These are phyloP conservation scores for Polylopha cassiicola DNA, from an alignment of 2,888 invertebrate genomes.

Conservation along the genomic window DNA sequence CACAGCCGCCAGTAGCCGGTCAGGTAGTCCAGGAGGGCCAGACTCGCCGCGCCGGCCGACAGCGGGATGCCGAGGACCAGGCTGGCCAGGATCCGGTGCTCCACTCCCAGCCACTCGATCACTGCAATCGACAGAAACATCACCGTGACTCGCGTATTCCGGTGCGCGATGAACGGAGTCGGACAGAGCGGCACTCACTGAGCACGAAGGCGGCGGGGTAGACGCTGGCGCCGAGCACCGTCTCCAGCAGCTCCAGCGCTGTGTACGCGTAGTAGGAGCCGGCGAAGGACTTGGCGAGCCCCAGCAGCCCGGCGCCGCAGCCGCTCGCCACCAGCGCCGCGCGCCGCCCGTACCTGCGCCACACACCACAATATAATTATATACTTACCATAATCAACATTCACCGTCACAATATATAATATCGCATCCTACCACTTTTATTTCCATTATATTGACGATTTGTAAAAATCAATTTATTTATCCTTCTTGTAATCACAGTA, in stretches of 20 bases:
- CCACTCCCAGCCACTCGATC: conserved; percentile 87
- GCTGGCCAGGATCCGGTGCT: conserved; percentile 83
- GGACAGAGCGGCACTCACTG: too few relatives aligned
- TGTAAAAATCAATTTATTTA: too few relatives aligned
- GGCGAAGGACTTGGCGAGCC: conserved; percentile 75
- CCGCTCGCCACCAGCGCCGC: conserved; percentile 75
- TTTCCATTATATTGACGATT: too few relatives aligned
- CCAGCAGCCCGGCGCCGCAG: conserved; percentile 67
- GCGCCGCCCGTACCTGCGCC: conserved; percentile 82
- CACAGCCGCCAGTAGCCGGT: conserved; percentile 83
- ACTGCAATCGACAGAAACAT: conserved; percentile 61
- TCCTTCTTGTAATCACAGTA: too few relatives aligned
- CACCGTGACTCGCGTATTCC: too few relatives aligned
- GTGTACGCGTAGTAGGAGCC: conserved; percentile 72
- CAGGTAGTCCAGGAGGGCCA: conserved; percentile 82
- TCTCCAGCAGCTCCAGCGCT: conserved; percentile 74
- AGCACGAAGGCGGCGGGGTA: conserved; percentile 78
- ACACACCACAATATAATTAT: neutral
- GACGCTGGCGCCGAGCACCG: conserved; percentile 74
- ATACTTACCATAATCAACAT: too few relatives aligned
- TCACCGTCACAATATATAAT: too few relatives aligned
- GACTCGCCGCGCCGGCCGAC: conserved; percentile 81
- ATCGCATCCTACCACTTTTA: too few relatives aligned
- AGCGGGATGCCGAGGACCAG: conserved; percentile 83
- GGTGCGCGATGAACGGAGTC: too few relatives aligned